Percentiles rank a stretch among this genome's conserved stretches.
Evolutionary conservation across 30 jellyfish, hydroid and myxozoan genomes (phyloP).

Genomic region (Aurelia aurita complex sp. Pacific): DNA sequence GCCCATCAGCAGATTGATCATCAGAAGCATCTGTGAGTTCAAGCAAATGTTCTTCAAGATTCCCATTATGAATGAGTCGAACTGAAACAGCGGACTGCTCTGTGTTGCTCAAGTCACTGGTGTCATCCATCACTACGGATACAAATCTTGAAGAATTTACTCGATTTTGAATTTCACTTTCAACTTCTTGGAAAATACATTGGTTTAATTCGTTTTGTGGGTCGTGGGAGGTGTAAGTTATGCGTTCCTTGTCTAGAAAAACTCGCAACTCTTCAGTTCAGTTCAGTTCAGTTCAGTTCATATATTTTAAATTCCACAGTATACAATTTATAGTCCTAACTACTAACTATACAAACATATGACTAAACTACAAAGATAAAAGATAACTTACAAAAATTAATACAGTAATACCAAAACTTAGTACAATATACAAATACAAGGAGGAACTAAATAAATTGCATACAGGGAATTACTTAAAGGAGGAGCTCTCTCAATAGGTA

Average conservation of each 20-base stretch:
- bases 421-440: too few species aligned
- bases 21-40: constrained; percentile 38
- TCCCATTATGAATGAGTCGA: constrained; percentile 31
- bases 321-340: too few species aligned
- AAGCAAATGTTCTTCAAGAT: constrained; percentile 46
- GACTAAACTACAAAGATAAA: too few species aligned
- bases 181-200: constrained; percentile 36
- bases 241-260: constrained; percentile 41
- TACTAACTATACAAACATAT: too few species aligned
- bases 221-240: constrained; percentile 57
- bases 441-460: too few species aligned
- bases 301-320: too few species aligned
- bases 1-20: constrained; percentile 61
- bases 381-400: too few species aligned
- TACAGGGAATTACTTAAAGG: too few species aligned
- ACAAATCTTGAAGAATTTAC: constrained; percentile 21
- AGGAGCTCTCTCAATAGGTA: too few species aligned
- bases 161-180: constrained; percentile 44
- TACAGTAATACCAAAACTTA: too few species aligned
- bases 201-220: constrained; percentile 42
- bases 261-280: constrained; percentile 34
- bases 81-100: constrained; percentile 69
- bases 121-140: constrained; percentile 64
- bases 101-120: constrained; percentile 48
- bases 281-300: too few species aligned